Evolutionary conservation across 2,113 vertebrate genomes (phyloP).

Genomic region (Aspiorhynchus laticeps): DNA sequence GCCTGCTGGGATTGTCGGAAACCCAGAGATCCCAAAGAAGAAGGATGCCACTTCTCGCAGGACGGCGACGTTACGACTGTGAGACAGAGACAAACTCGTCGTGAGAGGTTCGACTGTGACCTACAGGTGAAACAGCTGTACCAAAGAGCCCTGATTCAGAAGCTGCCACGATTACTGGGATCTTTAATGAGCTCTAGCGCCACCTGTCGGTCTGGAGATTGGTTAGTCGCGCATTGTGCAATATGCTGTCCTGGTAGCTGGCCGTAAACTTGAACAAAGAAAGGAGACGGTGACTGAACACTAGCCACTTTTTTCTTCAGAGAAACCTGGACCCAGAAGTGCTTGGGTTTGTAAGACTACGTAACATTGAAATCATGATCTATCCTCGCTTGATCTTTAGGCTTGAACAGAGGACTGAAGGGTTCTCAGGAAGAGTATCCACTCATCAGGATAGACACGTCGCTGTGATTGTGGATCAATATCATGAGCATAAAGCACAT

Average conservation of each 20-base stretch:
- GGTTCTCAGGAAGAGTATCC: slow-evolving; percentile 48
- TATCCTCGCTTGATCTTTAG: slow-evolving; percentile 3
- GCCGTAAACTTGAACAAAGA: slow-evolving; percentile 54
- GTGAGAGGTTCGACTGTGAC: slow-evolving; percentile 21
- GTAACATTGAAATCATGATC: slow-evolving; percentile 26
- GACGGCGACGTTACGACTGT: not conserved
- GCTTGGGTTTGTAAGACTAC: slow-evolving; percentile 41
- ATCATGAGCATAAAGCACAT: slow-evolving; percentile 59
- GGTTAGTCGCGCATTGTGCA: slow-evolving; percentile 57
- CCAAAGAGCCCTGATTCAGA: slow-evolving; percentile 11
- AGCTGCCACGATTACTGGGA: not conserved
- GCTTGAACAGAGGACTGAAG: slow-evolving; percentile 25
- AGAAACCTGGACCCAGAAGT: slow-evolving; percentile 45
- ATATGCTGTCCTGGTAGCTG: slow-evolving; percentile 60
- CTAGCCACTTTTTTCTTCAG: slow-evolving; percentile 54
- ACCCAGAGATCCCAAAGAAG: not conserved
- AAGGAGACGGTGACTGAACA: slow-evolving; percentile 49
- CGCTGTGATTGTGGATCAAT: slow-evolving; percentile 44
- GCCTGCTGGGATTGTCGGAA: not conserved
- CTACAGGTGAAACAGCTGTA: slow-evolving; percentile 29
- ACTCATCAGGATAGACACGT: not conserved
- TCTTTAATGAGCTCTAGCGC: slow-evolving; percentile 23
- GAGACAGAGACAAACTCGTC: slow-evolving; percentile 23
- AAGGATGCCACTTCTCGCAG: not conserved
- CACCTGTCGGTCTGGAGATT: slow-evolving; percentile 38